Percentiles rank a stretch among this genome's conserved stretches.
phyloP scores from a whole-genome alignment of 2,113 vertebrate genomes.

The Desmodus rotundus region DNA sequence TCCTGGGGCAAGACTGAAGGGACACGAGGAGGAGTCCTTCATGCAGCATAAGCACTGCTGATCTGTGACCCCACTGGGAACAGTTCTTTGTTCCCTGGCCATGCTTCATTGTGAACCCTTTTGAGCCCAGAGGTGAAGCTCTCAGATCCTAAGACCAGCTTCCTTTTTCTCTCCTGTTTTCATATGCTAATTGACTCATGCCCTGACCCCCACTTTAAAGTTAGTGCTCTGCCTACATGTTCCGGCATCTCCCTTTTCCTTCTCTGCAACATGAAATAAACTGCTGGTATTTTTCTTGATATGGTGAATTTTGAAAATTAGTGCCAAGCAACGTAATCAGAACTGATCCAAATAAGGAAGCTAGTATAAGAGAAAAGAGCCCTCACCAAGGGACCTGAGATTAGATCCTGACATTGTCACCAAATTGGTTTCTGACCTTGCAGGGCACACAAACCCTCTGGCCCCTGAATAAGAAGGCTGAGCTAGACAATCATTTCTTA shows the following conservation, averaged over 20 bases:
- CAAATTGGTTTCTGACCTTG: background rate
- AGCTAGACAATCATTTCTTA: background rate
- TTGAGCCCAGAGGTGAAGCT: background rate
- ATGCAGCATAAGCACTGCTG: background rate
- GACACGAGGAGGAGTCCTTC: background rate
- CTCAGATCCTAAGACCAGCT: background rate
- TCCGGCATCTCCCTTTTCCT: background rate
- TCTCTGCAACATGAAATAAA: background rate
- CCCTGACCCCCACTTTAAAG: background rate
- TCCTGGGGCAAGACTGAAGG: background rate
- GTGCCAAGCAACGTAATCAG: background rate
- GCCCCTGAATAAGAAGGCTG: background rate
- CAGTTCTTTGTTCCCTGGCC: background rate
- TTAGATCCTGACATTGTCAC: background rate
- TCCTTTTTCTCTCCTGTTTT: background rate
- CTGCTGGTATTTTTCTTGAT: background rate
- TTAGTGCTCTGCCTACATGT: background rate
- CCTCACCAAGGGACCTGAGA: background rate
- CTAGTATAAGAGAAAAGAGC: background rate
- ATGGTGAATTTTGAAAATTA: slow-evolving; percentile 13
- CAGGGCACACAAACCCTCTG: background rate
- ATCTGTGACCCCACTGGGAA: background rate
- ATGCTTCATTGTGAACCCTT: background rate
- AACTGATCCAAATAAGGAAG: background rate
- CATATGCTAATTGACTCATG: background rate